phyloP scores from a whole-genome alignment of 2,888 invertebrate genomes.

The Mimumesa dahlbomi region DNA sequence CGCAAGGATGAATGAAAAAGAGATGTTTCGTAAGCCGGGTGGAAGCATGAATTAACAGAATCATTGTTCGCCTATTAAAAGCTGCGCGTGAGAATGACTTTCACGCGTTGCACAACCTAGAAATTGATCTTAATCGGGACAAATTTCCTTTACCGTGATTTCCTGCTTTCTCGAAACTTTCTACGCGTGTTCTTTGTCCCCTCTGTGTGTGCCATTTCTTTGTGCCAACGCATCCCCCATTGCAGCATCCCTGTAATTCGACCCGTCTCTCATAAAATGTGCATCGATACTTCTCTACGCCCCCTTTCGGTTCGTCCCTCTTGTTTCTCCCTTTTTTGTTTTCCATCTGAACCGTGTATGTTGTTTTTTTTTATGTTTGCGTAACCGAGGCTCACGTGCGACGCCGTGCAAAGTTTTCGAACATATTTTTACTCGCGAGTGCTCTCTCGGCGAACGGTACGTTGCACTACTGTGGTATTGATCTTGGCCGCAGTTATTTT shows the following conservation, averaged over 20 bases:
- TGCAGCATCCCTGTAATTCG: not conserved
- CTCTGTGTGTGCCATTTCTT: not conserved
- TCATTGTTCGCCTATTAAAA: not conserved
- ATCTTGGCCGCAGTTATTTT: constrained; percentile 76
- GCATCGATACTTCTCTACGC: too few relatives aligned
- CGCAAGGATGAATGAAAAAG: not conserved
- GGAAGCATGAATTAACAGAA: not conserved
- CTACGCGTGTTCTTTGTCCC: not conserved
- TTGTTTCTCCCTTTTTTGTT: not conserved
- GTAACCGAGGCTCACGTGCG: not conserved
- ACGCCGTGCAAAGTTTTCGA: constrained; percentile 1
- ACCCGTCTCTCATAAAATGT: too few relatives aligned
- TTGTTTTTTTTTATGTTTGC: not conserved
- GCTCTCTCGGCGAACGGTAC: constrained; percentile 24
- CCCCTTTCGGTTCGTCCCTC: not conserved
- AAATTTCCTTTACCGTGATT: not conserved
- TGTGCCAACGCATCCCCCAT: not conserved
- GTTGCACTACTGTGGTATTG: constrained; percentile 68
- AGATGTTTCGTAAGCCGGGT: not conserved
- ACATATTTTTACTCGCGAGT: constrained; percentile 40
- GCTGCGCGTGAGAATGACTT: not conserved
- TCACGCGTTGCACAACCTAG: not conserved
- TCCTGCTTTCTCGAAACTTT: not conserved
- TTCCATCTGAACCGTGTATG: not conserved
- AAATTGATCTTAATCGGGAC: not conserved